Percentiles rank a stretch among this genome's conserved stretches.
phyloP scores from a whole-genome alignment of 2,113 vertebrate genomes.

The Balaeniceps rex region DNA sequence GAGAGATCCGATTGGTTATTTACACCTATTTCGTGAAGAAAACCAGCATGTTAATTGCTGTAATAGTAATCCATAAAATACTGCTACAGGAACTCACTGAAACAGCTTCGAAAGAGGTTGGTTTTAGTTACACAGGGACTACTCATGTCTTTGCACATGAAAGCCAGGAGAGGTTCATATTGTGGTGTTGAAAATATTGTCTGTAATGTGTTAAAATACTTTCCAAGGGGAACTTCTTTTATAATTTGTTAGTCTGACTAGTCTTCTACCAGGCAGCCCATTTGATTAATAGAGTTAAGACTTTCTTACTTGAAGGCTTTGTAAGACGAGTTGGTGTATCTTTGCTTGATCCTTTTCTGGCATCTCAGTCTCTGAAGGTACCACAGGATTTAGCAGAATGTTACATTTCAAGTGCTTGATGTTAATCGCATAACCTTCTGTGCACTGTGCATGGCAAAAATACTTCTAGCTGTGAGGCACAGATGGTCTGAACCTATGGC shows the following conservation, averaged over 20 bases:
- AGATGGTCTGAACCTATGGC: conserved; percentile 10
- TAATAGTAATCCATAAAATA: not conserved
- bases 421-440: not conserved
- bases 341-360: not conserved
- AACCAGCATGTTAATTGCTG: not conserved
- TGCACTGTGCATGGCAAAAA: not conserved
- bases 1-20: not conserved
- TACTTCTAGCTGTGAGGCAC: not conserved
- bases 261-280: not conserved
- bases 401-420: not conserved
- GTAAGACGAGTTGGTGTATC: not conserved
- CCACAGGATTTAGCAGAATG: not conserved
- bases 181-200: not conserved
- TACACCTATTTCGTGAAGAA: not conserved
- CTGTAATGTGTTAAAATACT: not conserved
- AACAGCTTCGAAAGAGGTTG: not conserved
- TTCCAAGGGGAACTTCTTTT: not conserved
- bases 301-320: not conserved
- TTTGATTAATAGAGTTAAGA: not conserved
- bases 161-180: not conserved
- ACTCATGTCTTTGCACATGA: not conserved
- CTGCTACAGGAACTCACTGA: not conserved
- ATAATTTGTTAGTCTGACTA: not conserved
- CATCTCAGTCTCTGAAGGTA: not conserved
- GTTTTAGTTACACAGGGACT: not conserved